Evolutionary conservation across 2,888 invertebrate genomes (phyloP).

Genomic region (Agapetus fuscipes): DNA sequence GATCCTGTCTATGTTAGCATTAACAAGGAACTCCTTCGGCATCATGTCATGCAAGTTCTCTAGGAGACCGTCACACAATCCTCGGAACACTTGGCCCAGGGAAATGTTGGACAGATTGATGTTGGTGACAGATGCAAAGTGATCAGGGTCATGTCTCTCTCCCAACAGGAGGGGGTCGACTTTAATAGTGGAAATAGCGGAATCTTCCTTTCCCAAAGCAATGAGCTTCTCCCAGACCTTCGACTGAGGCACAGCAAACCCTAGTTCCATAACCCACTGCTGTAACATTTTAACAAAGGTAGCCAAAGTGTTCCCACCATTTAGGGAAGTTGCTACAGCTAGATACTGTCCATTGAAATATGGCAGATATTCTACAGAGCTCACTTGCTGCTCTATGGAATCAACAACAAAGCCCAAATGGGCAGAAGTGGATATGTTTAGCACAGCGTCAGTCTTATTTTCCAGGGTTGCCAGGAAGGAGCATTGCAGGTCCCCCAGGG

Average conservation of each 20-base stretch:
- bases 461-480: slow-evolving; percentile 70
- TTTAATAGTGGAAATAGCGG: slow-evolving; percentile 46
- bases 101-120: slow-evolving; percentile 64
- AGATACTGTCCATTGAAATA: slow-evolving; percentile 67
- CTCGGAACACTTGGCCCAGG: slow-evolving; percentile 61
- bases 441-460: slow-evolving; percentile 53
- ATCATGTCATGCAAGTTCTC: slow-evolving; percentile 71
- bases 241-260: slow-evolving; percentile 64
- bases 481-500: slow-evolving; percentile 76
- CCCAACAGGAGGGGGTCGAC: slow-evolving; percentile 66
- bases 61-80: slow-evolving; percentile 67
- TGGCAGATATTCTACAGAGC: slow-evolving; percentile 63
- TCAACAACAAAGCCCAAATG: slow-evolving; percentile 69
- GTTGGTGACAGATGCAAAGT: slow-evolving; percentile 57
- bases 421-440: slow-evolving; percentile 82
- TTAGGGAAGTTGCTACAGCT: slow-evolving; percentile 78
- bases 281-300: slow-evolving; percentile 72
- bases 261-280: slow-evolving; percentile 70
- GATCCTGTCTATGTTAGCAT: slow-evolving; percentile 59
- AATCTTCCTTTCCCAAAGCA: slow-evolving; percentile 46
- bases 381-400: slow-evolving; percentile 39
- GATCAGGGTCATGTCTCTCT: slow-evolving; percentile 63
- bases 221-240: slow-evolving; percentile 74
- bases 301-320: slow-evolving; percentile 72
- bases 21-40: slow-evolving; percentile 57